These are phyloP conservation scores for Neoitamus cyanurus DNA, from an alignment of 2,888 invertebrate genomes.

Conservation along the genomic window DNA sequence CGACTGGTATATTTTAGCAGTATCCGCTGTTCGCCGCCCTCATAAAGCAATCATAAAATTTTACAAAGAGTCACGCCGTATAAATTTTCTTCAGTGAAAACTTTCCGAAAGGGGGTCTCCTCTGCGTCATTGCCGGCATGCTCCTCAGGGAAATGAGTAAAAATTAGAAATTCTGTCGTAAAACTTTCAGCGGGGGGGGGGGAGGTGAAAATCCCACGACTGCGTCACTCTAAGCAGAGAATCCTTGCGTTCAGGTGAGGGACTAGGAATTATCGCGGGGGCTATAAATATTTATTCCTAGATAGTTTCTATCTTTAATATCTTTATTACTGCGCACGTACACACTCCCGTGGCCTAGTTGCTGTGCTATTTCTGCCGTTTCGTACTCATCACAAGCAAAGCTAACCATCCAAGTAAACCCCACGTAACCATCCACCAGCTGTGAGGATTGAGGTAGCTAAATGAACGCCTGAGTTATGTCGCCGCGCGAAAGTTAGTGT, in stretches of 20 bases:
- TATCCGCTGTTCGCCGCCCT: not conserved
- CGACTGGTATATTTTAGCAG: not conserved
- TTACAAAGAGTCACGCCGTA: not conserved
- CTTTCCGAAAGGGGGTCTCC: not conserved
- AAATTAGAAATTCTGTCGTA: not conserved
- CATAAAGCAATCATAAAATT: not conserved
- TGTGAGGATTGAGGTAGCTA: not conserved
- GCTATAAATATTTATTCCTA: not conserved
- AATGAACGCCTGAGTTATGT: not conserved
- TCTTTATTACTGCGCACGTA: not conserved
- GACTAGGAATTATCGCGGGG: not conserved
- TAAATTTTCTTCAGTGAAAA: not conserved
- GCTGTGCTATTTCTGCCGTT: not conserved
- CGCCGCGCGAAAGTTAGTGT: not conserved
- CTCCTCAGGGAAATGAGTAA: not conserved
- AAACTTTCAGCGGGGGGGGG: not conserved
- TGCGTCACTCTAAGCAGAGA: not conserved
- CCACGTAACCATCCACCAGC: not conserved
- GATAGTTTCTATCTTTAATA: slow-evolving; percentile 5
- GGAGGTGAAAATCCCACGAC: not conserved
- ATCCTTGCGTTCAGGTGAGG: not conserved
- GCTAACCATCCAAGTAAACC: not conserved
- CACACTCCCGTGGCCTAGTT: not conserved
- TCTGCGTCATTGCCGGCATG: not conserved
- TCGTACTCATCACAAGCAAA: not conserved